Base-by-base conservation (phyloP, 2,888 invertebrate species). In the Osedax fenrisi region DNA sequence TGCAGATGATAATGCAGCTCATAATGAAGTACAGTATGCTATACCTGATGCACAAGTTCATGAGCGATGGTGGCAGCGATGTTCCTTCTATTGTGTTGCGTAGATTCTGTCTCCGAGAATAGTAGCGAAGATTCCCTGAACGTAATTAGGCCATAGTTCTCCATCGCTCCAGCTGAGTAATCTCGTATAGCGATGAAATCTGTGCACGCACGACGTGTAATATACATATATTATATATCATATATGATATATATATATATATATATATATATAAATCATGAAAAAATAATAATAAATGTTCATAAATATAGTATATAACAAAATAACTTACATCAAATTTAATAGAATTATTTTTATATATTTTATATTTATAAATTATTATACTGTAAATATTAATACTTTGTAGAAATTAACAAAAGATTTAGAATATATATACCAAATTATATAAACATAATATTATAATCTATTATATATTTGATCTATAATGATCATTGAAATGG, bases 81-180 rank as follows among this genome's bases (percentile, higher is more conserved):
- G 21, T 80, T 67, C 26, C 78, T 78, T 62, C 78, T 76, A 23
- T 78, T 76, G 2, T 41, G n/a, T 1, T 76, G 73, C 3, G 80
- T 78, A 2, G 80, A 77, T 86, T 89, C 87, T 0, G 89, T 88
- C 2, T 71, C 69, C 72, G 90, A 89, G 80, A 88, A 90, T 2
- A 91, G 85, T 77, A 91, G 83, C 0, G 89, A 88, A 0, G 89
- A 88, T 82, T 91, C 91, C 76, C 90, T 85, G 78, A 82, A 84
- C 1, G 90, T 90, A 3, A 91, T 88, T 21, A 91, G 83, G 0
- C 91, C 91, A 91, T 90, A 91, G 82, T 91, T 91, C 82, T 91
- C 93, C 92, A 91, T 91, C 75, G 92, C 90, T 89, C 86, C 92
- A 72, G 89, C 89, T 0, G 89, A 74, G 89, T 93, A 94, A 83